Evolutionary conservation across 1,140 invertebrate species (phyloP).

Genomic region (Caenorhabditis remanei): DNA sequence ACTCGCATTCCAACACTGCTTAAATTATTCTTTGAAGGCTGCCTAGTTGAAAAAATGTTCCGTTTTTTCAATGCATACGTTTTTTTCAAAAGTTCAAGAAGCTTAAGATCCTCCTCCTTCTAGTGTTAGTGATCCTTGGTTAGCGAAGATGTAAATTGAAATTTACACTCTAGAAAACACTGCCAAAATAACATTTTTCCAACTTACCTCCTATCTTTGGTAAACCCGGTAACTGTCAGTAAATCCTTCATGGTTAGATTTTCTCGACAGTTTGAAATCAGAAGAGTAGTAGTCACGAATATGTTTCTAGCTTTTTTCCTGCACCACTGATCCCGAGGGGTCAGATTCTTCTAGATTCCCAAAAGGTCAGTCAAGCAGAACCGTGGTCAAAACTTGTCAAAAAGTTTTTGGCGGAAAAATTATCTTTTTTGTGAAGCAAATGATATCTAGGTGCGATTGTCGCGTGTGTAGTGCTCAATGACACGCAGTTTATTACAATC

Average conservation of each 20-base stretch:
- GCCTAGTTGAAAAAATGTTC: too few relatives aligned
- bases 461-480: neutral
- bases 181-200: too few relatives aligned
- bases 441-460: neutral
- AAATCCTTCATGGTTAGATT: conserved; percentile 6
- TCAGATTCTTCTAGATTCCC: neutral
- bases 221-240: conserved; percentile 8
- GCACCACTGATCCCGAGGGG: conserved; percentile 10
- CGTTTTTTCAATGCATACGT: too few relatives aligned
- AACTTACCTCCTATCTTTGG: conserved; percentile 26
- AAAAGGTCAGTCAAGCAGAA: conserved; percentile 16
- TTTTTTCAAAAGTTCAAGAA: too few relatives aligned
- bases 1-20: too few relatives aligned
- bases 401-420: neutral
- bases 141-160: too few relatives aligned
- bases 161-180: too few relatives aligned
- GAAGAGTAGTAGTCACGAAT: neutral
- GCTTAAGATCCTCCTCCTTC: too few relatives aligned
- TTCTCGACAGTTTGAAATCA: neutral
- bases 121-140: too few relatives aligned
- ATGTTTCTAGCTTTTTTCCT: neutral
- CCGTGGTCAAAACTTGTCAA: neutral
- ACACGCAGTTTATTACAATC: conserved; percentile 45
- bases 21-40: too few relatives aligned
- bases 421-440: neutral